Conservation (phyloP, 1,140 invertebrate genomes). For the Bombyx mandarina region DNA sequence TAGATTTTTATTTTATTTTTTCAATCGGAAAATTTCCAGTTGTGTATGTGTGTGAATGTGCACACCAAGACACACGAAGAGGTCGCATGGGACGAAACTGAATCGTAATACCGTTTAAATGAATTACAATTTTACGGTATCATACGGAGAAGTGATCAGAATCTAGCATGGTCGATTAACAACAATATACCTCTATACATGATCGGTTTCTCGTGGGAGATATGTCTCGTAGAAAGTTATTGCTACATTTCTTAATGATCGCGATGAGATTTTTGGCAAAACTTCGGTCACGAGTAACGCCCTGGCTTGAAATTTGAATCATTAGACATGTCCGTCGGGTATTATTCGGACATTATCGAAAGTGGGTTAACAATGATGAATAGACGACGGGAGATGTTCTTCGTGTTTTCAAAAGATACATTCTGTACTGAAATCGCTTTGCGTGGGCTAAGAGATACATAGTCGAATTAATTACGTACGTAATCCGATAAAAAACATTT, state of each 20-base stretch:
- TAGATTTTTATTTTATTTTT: too few species aligned
- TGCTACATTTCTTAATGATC: conserved; percentile 19
- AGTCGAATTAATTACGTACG: too few species aligned
- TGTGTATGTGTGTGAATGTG: too few species aligned
- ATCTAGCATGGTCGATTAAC: conserved; percentile 6
- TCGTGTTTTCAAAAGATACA: conserved; percentile 15
- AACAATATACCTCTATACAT: conserved; percentile 3
- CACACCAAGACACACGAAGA: too few species aligned
- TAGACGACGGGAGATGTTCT: conserved; percentile 19
- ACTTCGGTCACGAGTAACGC: conserved; percentile 24
- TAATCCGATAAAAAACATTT: too few species aligned
- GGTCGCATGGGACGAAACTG: too few species aligned
- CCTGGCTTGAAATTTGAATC: conserved; percentile 22
- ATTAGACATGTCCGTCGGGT: conserved; percentile 21
- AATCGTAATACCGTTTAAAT: conserved; percentile 1
- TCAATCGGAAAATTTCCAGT: too few species aligned
- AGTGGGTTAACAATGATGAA: conserved; percentile 31
- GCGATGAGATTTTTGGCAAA: conserved; percentile 27
- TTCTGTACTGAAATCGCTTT: too few species aligned
- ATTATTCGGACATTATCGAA: conserved; percentile 18
- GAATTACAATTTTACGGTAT: conserved; percentile 1
- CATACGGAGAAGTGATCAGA: conserved; percentile 4
- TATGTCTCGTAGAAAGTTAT: conserved; percentile 8
- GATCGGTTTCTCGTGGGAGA: conserved; percentile 9
- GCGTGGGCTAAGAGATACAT: too few species aligned